Percentiles rank a stretch among this genome's conserved stretches.
phyloP scores from a whole-genome alignment of 2,113 vertebrate species.

The Mus musculus region GRCm39 chr14:44185001-44185500 shows the following conservation, averaged over 20 bases:
- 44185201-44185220: not conserved
- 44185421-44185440: not conserved
- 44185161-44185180: not conserved
- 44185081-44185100: not conserved
- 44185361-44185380: not conserved
- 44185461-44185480: not conserved
- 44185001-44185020: not conserved
- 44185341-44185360: not conserved
- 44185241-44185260: no score
- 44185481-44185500: not conserved
- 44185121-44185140: not conserved
- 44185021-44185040: not conserved
- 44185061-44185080: not conserved
- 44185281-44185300: not conserved
- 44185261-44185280: not conserved
- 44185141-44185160: not conserved
- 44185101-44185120: not conserved
- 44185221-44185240: not conserved
- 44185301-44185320: not conserved
- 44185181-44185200: not conserved
- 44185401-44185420: not conserved
- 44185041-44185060: accelerated
- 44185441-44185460: not conserved
- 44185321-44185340: not conserved
- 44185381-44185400: not conserved